Base-by-base conservation (phyloP, 2,113 vertebrate genomes). In the Psettodes erumei region DNA sequence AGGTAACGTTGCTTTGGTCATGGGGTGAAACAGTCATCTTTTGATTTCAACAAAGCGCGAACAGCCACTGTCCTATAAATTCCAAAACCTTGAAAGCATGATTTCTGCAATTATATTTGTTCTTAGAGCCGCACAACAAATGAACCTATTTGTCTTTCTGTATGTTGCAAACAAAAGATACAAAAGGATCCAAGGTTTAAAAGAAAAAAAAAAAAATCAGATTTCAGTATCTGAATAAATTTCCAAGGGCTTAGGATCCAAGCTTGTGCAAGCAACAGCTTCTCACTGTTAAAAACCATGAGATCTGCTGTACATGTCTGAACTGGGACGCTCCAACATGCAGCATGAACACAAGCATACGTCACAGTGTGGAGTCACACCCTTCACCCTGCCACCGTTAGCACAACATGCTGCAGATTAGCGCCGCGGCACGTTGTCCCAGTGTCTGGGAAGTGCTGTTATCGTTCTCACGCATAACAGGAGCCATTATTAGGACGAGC, bases 391-490 rank as follows among this genome's bases (percentile, higher is more conserved):
- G 38, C 19, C 15, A 6, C 10, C 23, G 48, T 62, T 8, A 28
- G 28, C 45, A 1, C 51, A 1, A 2, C 37, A 1, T 33, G 2
- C 5, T 4, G 8, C 66, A 69, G 27, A 47, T 60, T 27, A 21
- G 30, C 30, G 0, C 19, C 1, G 10, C 3, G 37, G 47, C 27
- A 10, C 21, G 62, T 18, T 27, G 18, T n/a, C 11, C 37, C n/a
- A 0, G 32, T 0, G 69, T 66, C 28, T 63, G 65, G 13, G 76
- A 69, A 68, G 23, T 0, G 21, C 9, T 9, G 50, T 54, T 0
- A 0, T 23, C 30, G 12, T 50, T 75, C 64, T 67, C 65, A 59
- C 63, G 16, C 68, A 72, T 81, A 67, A 75, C 71, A 8, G 63
- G 48, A 78, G 66, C 40, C 38, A 2, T 81, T 50, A 60, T 23